A percentile compares a stretch with the other conserved stretches of the same genome.
Evolutionary conservation across 2,888 invertebrate genomes (phyloP).

Genomic region (Yponomeuta sedellus): DNA sequence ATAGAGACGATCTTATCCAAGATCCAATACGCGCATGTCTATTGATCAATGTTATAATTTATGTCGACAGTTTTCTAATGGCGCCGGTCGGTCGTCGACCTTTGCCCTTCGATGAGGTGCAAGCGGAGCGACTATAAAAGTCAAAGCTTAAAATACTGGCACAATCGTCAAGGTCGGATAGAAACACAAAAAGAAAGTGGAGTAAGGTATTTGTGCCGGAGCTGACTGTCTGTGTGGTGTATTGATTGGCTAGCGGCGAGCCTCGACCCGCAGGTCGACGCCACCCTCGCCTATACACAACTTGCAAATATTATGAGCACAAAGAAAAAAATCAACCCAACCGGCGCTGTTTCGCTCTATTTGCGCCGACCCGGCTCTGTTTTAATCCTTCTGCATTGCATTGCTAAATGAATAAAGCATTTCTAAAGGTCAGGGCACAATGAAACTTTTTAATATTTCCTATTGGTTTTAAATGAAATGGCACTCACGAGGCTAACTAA

Average conservation of each 20-base stretch:
- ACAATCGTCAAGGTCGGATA: background rate
- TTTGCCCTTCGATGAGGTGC: background rate
- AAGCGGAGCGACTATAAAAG: background rate
- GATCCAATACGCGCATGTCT: no score
- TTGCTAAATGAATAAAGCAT: background rate
- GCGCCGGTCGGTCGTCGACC: background rate
- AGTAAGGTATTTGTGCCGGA: background rate
- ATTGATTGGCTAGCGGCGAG: constrained; percentile 49
- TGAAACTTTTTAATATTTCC: background rate
- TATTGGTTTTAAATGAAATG: background rate
- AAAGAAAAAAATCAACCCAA: constrained; percentile 28
- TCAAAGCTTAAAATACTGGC: background rate
- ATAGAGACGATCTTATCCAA: no score
- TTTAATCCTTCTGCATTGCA: background rate
- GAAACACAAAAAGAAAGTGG: constrained; percentile 5
- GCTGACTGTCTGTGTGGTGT: constrained; percentile 23
- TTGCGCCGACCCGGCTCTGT: background rate
- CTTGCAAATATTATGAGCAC: constrained; percentile 44
- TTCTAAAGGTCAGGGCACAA: background rate
- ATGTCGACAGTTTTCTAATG: background rate
- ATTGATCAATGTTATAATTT: no score
- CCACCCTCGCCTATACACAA: constrained; percentile 26
- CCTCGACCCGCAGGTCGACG: constrained; percentile 31
- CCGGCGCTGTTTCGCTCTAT: background rate
- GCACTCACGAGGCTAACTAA: no score